Evolutionary conservation across 2,888 invertebrate species (phyloP), one percentile per base, ranked within the genome.

Genomic region (Calameuta filiformis): DNA sequence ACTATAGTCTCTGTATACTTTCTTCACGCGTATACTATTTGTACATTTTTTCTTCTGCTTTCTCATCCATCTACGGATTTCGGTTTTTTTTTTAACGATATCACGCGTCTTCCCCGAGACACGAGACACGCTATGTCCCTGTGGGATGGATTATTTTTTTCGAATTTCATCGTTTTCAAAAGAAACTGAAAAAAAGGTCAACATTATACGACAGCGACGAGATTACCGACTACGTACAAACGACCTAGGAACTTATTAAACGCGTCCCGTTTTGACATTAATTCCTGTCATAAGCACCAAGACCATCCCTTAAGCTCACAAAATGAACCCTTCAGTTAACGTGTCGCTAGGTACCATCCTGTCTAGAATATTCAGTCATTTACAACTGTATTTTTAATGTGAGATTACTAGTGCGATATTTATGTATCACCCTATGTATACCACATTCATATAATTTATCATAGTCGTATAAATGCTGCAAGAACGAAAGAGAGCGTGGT

Each of bases 331-430:
- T 71, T 71, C 71, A 71, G 74, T 73, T 73, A 35, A 23, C 74
- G 35, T 73, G 74, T 73, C n/a, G 30, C 74, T 3, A 30, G 35
- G 74, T 34, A 35, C 11, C 35, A 12, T 83, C 83, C 84, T 75
- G 81, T 77, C 82, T 85, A 80, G 73, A 75, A 79, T 81, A 82
- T 73, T 35, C 35, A 56, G 15, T 23, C 35, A 35, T 23, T 34
- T 15, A 35, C 74, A 83, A 85, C 73, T 68, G 76, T 76, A 77
- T 75, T 71, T 69, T 76, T 75, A 79, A 69, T 74, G 33, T 73
- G 79, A 81, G 85, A 86, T 85, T 83, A 83, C 80, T 74, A 77
- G 81, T 71, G 80, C 77, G 84, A 85, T 86, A 85, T 84, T 83
- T 79, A 82, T 84, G 79, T 82, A 76, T 69, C 31, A 15, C 31